Percentiles rank a stretch among this genome's conserved stretches.
These are phyloP conservation scores for Palythoa grandis DNA, from an alignment of 92 coral and sea anemone genomes.

Conservation along the genomic window DNA sequence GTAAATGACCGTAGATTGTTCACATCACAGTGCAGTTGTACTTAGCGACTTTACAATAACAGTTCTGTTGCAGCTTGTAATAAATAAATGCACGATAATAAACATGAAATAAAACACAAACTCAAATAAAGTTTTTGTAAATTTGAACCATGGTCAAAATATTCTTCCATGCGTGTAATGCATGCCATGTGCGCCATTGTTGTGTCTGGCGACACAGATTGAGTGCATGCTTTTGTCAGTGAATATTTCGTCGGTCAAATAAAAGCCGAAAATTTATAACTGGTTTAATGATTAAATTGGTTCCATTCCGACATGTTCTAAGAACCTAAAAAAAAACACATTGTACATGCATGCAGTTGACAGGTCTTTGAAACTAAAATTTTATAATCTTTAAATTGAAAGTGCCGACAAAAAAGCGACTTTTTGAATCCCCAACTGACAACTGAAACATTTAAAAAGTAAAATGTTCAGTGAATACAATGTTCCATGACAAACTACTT, in stretches of 20 bases:
- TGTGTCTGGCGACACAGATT: constrained; percentile 6
- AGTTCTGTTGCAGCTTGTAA: constrained; percentile 14
- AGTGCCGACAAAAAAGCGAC: constrained; percentile 14
- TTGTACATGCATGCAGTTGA: neutral
- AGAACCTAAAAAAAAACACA: neutral
- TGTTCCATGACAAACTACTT: constrained; percentile 32
- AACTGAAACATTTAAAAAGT: constrained; percentile 15
- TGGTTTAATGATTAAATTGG: neutral
- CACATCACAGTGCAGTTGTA: neutral
- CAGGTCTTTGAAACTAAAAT: no score
- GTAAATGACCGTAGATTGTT: constrained; percentile 30
- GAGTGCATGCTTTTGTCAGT: neutral
- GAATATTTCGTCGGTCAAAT: neutral
- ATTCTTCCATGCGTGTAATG: constrained; percentile 13
- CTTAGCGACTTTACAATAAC: constrained; percentile 25
- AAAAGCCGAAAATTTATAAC: neutral
- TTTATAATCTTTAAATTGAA: no score
- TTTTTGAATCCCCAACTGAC: constrained; percentile 25
- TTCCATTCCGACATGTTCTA: neutral
- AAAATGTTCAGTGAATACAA: constrained; percentile 22
- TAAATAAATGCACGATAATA: constrained; percentile 1
- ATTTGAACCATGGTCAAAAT: constrained; percentile 24
- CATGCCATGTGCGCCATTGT: constrained; percentile 16
- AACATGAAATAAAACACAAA: constrained; percentile 18
- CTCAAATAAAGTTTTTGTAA: constrained; percentile 5